These are phyloP conservation scores for Danio tinwini DNA, from an alignment of 2,797 vertebrate species.

Conservation along the genomic window DNA sequence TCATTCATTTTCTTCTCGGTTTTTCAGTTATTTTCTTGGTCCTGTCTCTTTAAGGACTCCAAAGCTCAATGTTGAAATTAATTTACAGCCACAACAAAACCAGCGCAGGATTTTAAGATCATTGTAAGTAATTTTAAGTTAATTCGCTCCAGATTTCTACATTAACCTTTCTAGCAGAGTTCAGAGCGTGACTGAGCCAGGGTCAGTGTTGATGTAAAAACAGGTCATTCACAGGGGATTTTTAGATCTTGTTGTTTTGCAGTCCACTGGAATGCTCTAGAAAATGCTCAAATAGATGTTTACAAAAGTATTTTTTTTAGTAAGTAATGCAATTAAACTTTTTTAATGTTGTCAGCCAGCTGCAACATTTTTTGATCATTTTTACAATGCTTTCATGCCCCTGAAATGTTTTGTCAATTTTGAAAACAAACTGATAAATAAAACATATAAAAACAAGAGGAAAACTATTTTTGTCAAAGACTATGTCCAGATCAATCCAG, in stretches of 20 bases:
- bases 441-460: no score
- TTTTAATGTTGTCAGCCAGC: no score
- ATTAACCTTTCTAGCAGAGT: constrained; percentile 93
- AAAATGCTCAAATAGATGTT: background rate
- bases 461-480: no score
- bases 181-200: constrained; percentile 90
- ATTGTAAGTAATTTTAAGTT: constrained; percentile 96
- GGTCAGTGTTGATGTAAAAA: constrained; percentile 75
- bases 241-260: constrained; percentile 64
- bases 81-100: constrained; percentile 94
- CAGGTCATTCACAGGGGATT: constrained; percentile 71
- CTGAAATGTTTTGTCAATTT: no score
- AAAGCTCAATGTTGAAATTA: constrained; percentile 94
- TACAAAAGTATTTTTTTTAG: background rate
- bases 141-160: constrained; percentile 89
- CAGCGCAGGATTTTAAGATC: constrained; percentile 89
- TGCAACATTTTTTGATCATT: no score
- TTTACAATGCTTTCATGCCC: no score
- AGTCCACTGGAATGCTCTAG: background rate
- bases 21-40: constrained; percentile 73
- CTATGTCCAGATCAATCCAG: no score
- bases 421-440: no score
- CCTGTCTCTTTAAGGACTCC: constrained; percentile 88
- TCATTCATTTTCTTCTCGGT: constrained; percentile 47
- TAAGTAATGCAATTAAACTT: no score